These are phyloP conservation scores for Pangasius djambal DNA, from an alignment of 2,797 vertebrate species.

Conservation along the genomic window DNA sequence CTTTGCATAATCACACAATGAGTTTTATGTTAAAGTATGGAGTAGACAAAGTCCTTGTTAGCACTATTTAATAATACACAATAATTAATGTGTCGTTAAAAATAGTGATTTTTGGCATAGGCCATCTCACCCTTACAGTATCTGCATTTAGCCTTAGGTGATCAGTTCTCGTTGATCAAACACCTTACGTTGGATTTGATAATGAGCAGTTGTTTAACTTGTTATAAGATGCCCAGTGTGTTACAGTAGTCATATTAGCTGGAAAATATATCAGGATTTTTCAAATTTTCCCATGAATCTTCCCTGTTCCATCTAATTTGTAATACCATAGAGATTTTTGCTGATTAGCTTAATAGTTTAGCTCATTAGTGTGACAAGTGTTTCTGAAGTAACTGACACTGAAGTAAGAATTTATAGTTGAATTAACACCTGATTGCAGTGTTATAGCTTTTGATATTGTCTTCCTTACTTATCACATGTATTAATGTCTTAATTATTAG, in stretches of 20 bases:
- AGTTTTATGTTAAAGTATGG: not conserved
- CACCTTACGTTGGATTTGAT: not conserved
- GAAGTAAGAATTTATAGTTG: not conserved
- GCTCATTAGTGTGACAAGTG: not conserved
- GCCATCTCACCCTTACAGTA: not conserved
- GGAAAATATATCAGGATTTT: not conserved
- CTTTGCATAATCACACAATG: not conserved
- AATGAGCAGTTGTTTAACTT: not conserved
- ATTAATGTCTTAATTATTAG: slow-evolving; percentile 12
- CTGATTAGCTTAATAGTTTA: not conserved
- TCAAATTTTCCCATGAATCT: not conserved
- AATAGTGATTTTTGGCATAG: not conserved
- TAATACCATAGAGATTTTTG: not conserved
- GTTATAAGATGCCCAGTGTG: not conserved
- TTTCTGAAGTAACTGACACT: not conserved
- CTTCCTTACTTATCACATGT: not conserved
- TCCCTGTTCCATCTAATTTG: not conserved
- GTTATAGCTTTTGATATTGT: not conserved
- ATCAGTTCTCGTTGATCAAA: not conserved
- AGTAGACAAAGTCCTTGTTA: not conserved
- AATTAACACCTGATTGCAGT: slow-evolving; percentile 16
- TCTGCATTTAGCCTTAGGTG: not conserved
- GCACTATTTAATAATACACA: not conserved
- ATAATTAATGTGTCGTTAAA: not conserved
- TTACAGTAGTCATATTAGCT: not conserved